A percentile compares a stretch with the other conserved stretches of the same genome.
Evolutionary conservation across 2,888 invertebrate genomes (phyloP).

Genomic region (Linhomoeus sp.): DNA sequence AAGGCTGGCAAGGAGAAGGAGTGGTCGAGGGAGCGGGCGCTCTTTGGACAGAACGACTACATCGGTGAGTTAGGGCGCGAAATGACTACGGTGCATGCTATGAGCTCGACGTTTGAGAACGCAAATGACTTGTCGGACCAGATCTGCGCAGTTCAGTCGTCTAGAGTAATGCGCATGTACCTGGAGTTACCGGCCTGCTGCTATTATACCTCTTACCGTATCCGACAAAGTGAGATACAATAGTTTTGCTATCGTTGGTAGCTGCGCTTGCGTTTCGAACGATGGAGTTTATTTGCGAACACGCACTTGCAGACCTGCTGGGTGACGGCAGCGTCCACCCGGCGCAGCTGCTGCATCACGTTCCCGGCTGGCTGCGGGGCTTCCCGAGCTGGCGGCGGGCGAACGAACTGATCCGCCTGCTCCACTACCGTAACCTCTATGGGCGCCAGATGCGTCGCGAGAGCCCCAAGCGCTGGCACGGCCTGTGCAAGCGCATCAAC

Average conservation of each 20-base stretch:
- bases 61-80: conserved; percentile 39
- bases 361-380: conserved; percentile 74
- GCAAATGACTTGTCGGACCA: background rate
- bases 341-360: conserved; percentile 55
- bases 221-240: no score
- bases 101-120: background rate
- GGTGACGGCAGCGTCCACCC: conserved; percentile 65
- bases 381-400: conserved; percentile 39
- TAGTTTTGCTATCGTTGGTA: no score
- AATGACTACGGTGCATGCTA: background rate
- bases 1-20: conserved; percentile 34
- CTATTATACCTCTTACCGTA: no score
- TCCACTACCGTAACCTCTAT: conserved; percentile 18
- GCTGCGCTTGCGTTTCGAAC: no score
- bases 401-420: conserved; percentile 24
- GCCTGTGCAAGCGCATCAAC: conserved; percentile 23
- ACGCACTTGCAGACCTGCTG: conserved; percentile 56
- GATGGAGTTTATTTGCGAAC: no score
- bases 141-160: no score
- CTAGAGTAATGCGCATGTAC: no score
- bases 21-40: conserved; percentile 55
- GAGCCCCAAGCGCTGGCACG: conserved; percentile 23
- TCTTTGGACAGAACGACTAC: conserved; percentile 89
- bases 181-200: no score
- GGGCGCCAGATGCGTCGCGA: conserved; percentile 10